These are phyloP conservation scores for Chamaea fasciata DNA, from an alignment of 2,113 vertebrate genomes.

Conservation along the genomic window DNA sequence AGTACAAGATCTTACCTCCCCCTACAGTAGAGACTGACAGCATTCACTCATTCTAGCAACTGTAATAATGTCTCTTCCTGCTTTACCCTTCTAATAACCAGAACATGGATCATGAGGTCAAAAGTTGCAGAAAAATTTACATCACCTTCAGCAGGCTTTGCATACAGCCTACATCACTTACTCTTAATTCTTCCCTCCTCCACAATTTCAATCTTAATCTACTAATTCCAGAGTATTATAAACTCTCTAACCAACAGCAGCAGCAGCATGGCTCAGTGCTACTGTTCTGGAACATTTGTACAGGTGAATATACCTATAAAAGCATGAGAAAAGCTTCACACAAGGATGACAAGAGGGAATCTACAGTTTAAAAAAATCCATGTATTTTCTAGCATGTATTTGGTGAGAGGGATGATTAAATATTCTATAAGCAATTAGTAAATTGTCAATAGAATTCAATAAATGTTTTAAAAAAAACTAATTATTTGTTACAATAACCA, in stretches of 20 bases:
- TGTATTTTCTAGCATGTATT: not conserved
- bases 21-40: not conserved
- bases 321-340: not conserved
- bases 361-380: conserved; percentile 7
- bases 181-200: not conserved
- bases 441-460: conserved; percentile 74
- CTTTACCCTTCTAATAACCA: not conserved
- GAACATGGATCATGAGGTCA: not conserved
- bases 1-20: not conserved
- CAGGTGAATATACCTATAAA: not conserved
- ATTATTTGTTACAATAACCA: conserved; percentile 79
- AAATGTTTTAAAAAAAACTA: conserved; percentile 74
- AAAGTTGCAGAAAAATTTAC: not conserved
- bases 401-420: conserved; percentile 6
- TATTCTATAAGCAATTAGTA: conserved; percentile 66
- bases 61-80: not conserved
- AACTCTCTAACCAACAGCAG: not conserved
- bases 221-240: not conserved
- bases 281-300: not conserved
- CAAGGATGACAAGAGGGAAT: not conserved
- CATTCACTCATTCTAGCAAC: not conserved
- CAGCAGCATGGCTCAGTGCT: not conserved
- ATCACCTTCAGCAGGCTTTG: not conserved
- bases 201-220: not conserved
- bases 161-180: not conserved